Conservation (phyloP, 2,888 invertebrate genomes). For the Pecten maximus region DNA sequence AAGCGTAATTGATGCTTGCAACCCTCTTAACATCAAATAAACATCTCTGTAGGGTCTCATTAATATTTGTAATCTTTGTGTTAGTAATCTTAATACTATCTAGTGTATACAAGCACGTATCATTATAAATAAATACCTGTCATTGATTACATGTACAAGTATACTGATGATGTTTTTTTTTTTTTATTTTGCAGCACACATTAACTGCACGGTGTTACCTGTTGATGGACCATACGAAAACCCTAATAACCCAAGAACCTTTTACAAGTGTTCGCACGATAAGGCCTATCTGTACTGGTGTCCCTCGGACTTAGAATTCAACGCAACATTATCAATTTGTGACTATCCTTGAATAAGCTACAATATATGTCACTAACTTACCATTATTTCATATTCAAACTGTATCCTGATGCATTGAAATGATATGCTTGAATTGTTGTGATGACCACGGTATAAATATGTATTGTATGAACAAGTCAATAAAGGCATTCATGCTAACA, state of each 20-base stretch:
- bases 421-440: background rate
- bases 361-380: background rate
- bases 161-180: background rate
- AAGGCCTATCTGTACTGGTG: background rate
- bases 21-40: no score
- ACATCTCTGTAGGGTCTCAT: no score
- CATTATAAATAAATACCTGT: no score
- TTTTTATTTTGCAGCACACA: background rate
- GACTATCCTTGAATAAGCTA: background rate
- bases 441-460: background rate
- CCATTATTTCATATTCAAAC: background rate
- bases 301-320: background rate
- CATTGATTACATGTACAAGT: no score
- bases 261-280: background rate
- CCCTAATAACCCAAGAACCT: background rate
- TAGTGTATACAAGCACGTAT: no score
- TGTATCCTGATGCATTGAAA: background rate
- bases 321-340: background rate
- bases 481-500: slow-evolving; percentile 6
- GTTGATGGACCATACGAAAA: background rate
- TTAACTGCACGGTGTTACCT: background rate
- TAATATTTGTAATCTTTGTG: no score
- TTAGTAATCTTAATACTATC: no score
- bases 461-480: background rate
- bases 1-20: no score